phyloP scores from a whole-genome alignment of 2,888 invertebrate species.

The Drosophila affinis region DNA sequence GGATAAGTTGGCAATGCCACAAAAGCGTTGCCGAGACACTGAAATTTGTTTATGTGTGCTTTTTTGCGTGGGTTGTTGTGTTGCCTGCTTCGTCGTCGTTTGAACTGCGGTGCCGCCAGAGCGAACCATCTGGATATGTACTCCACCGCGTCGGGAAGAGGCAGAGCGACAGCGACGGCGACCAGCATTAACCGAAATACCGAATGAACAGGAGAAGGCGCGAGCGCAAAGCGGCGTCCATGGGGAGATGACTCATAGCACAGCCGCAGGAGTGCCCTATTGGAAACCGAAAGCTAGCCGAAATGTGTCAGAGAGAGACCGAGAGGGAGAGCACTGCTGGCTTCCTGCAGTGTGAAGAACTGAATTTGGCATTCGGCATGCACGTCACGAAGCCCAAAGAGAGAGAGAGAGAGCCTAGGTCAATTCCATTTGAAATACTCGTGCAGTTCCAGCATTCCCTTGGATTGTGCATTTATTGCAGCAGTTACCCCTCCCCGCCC shows the following conservation, averaged over 20 bases:
- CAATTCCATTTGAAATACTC: conserved; percentile 16
- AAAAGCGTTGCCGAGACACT: conserved; percentile 61
- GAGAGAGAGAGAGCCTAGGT: conserved; percentile 25
- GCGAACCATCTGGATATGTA: conserved; percentile 1
- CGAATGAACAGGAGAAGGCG: conserved; percentile 38
- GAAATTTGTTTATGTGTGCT: conserved; percentile 53
- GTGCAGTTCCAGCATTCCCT: conserved; percentile 37
- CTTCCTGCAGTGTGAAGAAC: neutral
- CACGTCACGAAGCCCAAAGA: conserved; percentile 16
- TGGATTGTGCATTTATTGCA: conserved; percentile 34
- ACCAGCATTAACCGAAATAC: conserved; percentile 54
- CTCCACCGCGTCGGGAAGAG: conserved; percentile 12
- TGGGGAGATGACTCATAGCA: conserved; percentile 67
- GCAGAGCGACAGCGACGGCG: conserved; percentile 8
- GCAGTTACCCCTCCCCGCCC: neutral
- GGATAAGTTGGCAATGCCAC: conserved; percentile 17
- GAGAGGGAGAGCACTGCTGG: neutral
- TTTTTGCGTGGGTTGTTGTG: conserved; percentile 64
- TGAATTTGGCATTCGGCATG: conserved; percentile 30
- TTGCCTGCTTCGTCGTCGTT: conserved; percentile 41
- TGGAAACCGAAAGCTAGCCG: conserved; percentile 21
- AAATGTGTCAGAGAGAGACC: conserved; percentile 13
- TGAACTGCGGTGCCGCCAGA: conserved; percentile 14
- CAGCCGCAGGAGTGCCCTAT: conserved; percentile 52
- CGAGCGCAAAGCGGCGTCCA: neutral